Evolutionary conservation across 2,113 vertebrate species (phyloP), one percentile per base, ranked within the genome.

Genomic region (Leucoraja erinaceus): DNA sequence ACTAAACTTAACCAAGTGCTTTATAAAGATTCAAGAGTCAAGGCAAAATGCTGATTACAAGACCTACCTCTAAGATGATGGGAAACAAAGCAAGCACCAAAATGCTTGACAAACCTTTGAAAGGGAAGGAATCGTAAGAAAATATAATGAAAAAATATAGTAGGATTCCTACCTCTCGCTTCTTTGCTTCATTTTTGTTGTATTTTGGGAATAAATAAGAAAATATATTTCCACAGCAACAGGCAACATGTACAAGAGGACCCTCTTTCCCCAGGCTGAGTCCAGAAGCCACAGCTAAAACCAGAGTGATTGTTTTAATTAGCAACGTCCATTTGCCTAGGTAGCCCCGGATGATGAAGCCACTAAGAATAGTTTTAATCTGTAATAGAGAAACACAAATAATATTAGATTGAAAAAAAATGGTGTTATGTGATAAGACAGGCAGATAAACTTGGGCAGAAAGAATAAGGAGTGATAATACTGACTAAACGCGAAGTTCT

Each of bases 121-220:
- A 93, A 93, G 25, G 10, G 25, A 75, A n/a, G 31, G 72, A 25
- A 38, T 72, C 3, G 47, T 3, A 22, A 47, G 11, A 83, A 31
- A 70, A 90, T 12, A 1, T 33, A 33, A 18, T 25, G 0, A 66
- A 22, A 70, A 94, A 94, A 38, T 59, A 47, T 59, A 63, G 74
- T 84, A 79, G 93, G 93, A 9, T 86, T 93, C 95, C 94, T 93
- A 99, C 99, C 97, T 99, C 99, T 95, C 99, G 96, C 94, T 99
- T 99, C 95, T 99, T 99, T 94, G 99, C 99, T 96, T 99, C 99
- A 93, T 99, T 99, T 96, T 98, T 99, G 97, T 98, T 99, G 95
- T 99, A 99, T 95, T 99, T 99, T 86, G 99, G 98, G 95, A 99
- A 99, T 94, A 99, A 98, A 97, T 99, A 99, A 93, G 98, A 99